Conservation (phyloP, 2,888 invertebrate species). For the Phorcus lineatus region DNA sequence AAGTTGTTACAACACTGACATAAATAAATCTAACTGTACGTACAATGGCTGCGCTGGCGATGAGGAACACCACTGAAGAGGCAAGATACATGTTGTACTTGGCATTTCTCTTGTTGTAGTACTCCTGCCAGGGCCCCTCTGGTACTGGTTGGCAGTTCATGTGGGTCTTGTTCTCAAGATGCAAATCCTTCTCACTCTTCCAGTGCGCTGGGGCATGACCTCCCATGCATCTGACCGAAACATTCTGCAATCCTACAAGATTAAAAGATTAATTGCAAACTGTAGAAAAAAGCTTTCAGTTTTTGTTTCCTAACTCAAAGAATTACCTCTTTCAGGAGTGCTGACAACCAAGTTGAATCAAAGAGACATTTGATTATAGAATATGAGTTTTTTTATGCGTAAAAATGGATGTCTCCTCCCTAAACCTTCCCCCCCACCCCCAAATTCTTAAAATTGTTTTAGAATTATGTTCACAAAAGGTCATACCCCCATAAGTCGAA, state of each 20-base stretch:
- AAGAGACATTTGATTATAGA: too few species aligned
- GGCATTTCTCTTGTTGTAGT: conserved; percentile 44
- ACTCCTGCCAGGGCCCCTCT: conserved; percentile 51
- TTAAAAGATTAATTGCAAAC: background rate
- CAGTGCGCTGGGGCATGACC: conserved; percentile 34
- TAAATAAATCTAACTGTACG: conserved; percentile 2
- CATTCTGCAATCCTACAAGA: conserved; percentile 29
- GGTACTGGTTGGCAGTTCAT: conserved; percentile 53
- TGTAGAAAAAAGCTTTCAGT: too few species aligned
- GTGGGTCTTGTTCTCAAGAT: conserved; percentile 17
- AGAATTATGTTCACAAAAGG: too few species aligned
- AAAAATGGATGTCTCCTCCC: too few species aligned
- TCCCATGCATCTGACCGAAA: conserved; percentile 34
- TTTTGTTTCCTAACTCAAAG: too few species aligned
- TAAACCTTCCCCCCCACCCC: too few species aligned
- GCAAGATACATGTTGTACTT: conserved; percentile 47
- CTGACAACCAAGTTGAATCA: too few species aligned
- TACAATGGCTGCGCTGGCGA: conserved; percentile 36
- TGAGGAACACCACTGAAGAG: conserved; percentile 29
- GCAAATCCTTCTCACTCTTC: conserved; percentile 33
- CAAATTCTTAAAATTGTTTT: too few species aligned
- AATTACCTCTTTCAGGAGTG: too few species aligned
- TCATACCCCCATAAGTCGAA: too few species aligned
- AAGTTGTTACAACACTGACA: too few species aligned
- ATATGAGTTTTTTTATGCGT: too few species aligned